Conservation (phyloP, 1,140 invertebrate species). For the Stegodyphus dumicola region DNA sequence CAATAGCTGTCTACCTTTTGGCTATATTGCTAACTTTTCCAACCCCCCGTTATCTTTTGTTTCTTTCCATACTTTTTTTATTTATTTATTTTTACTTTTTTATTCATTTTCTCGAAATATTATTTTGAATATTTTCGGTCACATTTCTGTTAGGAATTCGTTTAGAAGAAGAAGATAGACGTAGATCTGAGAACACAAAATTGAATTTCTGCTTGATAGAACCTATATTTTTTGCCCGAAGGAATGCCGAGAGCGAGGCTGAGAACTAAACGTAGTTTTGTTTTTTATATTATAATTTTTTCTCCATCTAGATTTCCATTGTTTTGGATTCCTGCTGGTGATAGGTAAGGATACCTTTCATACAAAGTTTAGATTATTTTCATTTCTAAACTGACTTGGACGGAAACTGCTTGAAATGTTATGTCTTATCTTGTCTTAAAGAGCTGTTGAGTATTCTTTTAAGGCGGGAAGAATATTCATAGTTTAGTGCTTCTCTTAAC, state of each 20-base stretch:
- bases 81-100: neutral
- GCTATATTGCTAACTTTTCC: constrained; percentile 43
- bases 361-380: too few relatives aligned
- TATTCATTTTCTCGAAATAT: constrained; percentile 9
- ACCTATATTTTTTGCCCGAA: constrained; percentile 49
- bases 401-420: too few relatives aligned
- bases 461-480: too few relatives aligned
- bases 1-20: constrained; percentile 33
- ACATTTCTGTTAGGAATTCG: constrained; percentile 45
- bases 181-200: constrained; percentile 53
- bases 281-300: constrained; percentile 6
- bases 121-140: constrained; percentile 60
- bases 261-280: neutral
- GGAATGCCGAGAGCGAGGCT: constrained; percentile 9
- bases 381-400: too few relatives aligned
- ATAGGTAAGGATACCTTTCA: constrained; percentile 46
- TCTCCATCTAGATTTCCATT: constrained; percentile 44
- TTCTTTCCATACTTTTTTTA: constrained; percentile 10
- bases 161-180: constrained; percentile 39
- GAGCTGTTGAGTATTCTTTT: too few relatives aligned
- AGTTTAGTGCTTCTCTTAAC: too few relatives aligned
- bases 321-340: constrained; percentile 43
- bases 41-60: neutral
- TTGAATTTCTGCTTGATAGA: constrained; percentile 58
- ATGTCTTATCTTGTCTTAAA: too few relatives aligned